Conservation (phyloP, 2,888 invertebrate genomes). For the Drosophila eohydei region DNA sequence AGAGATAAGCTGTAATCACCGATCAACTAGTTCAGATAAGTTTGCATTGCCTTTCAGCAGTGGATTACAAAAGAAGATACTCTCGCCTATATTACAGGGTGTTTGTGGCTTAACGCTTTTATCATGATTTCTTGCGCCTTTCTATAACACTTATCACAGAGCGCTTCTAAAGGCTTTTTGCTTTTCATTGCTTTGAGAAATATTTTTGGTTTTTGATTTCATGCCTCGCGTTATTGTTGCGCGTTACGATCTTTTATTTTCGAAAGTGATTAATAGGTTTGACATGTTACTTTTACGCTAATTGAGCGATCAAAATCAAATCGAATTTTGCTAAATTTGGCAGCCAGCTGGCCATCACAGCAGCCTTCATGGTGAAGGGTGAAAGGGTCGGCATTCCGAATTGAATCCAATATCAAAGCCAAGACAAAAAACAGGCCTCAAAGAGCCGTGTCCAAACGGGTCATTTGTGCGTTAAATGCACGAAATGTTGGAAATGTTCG, state of each 20-base stretch:
- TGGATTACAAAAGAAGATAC: background rate
- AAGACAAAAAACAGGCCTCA: constrained; percentile 30
- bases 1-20: background rate
- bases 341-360: constrained; percentile 62
- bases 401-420: constrained; percentile 31
- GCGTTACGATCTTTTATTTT: constrained; percentile 46
- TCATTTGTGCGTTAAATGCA: constrained; percentile 80
- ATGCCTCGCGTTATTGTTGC: background rate
- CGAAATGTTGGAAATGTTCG: constrained; percentile 66
- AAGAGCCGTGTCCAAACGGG: constrained; percentile 60
- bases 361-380: constrained; percentile 77
- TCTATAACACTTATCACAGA: constrained; percentile 8
- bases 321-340: constrained; percentile 71
- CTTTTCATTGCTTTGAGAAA: constrained; percentile 4
- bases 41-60: background rate
- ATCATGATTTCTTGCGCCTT: constrained; percentile 5
- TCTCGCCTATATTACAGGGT: background rate
- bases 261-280: constrained; percentile 79
- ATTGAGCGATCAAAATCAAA: constrained; percentile 81
- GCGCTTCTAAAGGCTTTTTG: constrained; percentile 7
- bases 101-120: background rate
- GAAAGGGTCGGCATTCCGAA: constrained; percentile 64
- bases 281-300: constrained; percentile 81
- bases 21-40: background rate
- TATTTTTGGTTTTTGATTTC: background rate